Conservation (phyloP, 2,888 invertebrate species). For the Mylabris sibirica region DNA sequence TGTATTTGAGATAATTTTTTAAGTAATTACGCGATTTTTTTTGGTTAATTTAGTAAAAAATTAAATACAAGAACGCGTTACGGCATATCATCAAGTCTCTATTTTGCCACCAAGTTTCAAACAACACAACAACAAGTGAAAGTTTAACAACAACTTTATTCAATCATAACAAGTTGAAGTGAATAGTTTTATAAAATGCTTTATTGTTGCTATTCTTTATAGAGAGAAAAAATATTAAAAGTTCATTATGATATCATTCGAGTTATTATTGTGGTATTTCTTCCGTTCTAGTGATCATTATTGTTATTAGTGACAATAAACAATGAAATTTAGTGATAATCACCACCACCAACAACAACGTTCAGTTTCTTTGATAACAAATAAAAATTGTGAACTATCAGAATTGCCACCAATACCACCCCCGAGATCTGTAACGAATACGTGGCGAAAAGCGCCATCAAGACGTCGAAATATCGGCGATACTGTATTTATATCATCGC, state of each 20-base stretch:
- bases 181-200: neutral
- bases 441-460: conserved; percentile 61
- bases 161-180: neutral
- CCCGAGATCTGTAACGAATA: conserved; percentile 62
- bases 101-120: neutral
- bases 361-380: conserved; percentile 37
- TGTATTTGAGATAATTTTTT: no score
- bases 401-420: conserved; percentile 54
- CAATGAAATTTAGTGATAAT: conserved; percentile 41
- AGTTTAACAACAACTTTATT: neutral
- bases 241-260: no score
- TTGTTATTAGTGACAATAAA: conserved; percentile 28
- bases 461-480: conserved; percentile 67
- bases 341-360: conserved; percentile 35
- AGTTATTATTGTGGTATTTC: neutral
- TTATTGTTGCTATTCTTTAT: no score
- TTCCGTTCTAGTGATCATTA: conserved; percentile 5
- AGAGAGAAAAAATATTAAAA: no score
- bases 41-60: neutral
- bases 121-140: neutral
- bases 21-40: neutral
- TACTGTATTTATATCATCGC: conserved; percentile 68
- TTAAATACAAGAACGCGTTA: neutral
- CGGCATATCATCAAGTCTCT: neutral
- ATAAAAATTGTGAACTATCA: conserved; percentile 26